These are phyloP conservation scores for Diarsia mendica DNA, from an alignment of 2,888 invertebrate genomes.

Conservation along the genomic window DNA sequence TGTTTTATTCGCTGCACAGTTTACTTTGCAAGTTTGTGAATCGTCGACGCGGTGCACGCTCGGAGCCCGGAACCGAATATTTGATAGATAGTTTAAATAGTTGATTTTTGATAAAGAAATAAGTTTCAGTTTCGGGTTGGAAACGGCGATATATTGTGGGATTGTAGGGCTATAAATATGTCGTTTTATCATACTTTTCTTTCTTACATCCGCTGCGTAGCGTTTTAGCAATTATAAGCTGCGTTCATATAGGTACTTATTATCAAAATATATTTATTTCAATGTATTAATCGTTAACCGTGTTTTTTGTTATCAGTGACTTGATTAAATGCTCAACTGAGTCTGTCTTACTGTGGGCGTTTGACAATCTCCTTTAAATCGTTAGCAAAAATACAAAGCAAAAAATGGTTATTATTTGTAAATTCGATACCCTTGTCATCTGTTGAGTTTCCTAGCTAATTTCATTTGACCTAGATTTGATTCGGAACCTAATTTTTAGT, in stretches of 20 bases:
- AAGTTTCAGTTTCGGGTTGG: background rate
- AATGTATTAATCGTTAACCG: background rate
- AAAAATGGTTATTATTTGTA: background rate
- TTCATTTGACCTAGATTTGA: background rate
- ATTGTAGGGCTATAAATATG: no score
- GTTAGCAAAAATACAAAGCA: background rate
- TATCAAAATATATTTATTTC: background rate
- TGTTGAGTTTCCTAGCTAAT: background rate
- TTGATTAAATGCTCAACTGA: background rate
- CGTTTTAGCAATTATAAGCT: no score
- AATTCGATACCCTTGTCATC: no score
- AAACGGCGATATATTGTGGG: background rate
- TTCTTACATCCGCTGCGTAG: no score
- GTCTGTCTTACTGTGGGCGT: background rate
- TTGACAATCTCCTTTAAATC: background rate
- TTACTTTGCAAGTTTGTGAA: constrained; percentile 51
- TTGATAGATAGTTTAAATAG: constrained; percentile 18
- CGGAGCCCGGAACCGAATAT: constrained; percentile 28
- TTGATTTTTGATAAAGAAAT: constrained; percentile 5
- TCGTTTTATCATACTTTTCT: no score
- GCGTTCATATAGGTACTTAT: no score
- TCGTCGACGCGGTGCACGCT: background rate
- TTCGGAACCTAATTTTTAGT: background rate
- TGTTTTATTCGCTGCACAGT: constrained; percentile 49
- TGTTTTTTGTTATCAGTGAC: background rate